Base-by-base conservation (phyloP, 2,888 invertebrate species). In the Pollenia griseotomentosa region DNA sequence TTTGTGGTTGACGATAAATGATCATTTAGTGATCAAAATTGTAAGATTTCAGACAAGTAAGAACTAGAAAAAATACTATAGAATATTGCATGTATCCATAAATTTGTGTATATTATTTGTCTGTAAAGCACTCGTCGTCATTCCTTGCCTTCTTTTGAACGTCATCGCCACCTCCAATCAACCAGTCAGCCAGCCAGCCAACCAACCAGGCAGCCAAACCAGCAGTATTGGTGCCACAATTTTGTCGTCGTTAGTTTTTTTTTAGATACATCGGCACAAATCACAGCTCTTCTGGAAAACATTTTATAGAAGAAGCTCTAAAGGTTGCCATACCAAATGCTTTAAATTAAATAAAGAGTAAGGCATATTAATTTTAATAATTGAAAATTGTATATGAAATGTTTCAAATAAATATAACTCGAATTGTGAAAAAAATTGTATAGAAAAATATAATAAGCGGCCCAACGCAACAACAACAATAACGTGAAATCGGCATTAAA, bases 401-500 rank as follows among this genome's bases (percentile, higher is more conserved):
- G 33, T 48, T 19, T 40, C 71, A 55, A 51, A 73, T 75, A 53
- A 65, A 16, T 57, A 46, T 68, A 73, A 68, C 19, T 86, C 12
- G n/a, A 74, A 82, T 68, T 75, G 73, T 75, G 79, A 81, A 59
- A 73, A 33, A 83, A 33, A 77, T 83, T 48, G 33, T 77, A 70
- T 65, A 65, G 57, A 63, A 57, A 65, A 66, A 77, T 71, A 65
- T 82, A 78, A 51, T 73, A 66, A 83, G 75, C 86, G 84, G 84
- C 86, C 61, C 68, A 63, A 65, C 74, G 80, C 74, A 83, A 88
- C 82, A 88, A 87, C 82, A 83, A 81, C 61, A 85, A 48, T 44
- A 87, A 86, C 83, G 73, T 83, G 51, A 87, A 82, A 78, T 88
- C 85, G 86, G 87, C 83, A 86, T 89, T 82, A 87, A 89, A 89